Percentiles rank a stretch among this genome's conserved stretches.
These are phyloP conservation scores for Hypercompe scribonia DNA, from an alignment of 2,888 invertebrate genomes.

Conservation along the genomic window DNA sequence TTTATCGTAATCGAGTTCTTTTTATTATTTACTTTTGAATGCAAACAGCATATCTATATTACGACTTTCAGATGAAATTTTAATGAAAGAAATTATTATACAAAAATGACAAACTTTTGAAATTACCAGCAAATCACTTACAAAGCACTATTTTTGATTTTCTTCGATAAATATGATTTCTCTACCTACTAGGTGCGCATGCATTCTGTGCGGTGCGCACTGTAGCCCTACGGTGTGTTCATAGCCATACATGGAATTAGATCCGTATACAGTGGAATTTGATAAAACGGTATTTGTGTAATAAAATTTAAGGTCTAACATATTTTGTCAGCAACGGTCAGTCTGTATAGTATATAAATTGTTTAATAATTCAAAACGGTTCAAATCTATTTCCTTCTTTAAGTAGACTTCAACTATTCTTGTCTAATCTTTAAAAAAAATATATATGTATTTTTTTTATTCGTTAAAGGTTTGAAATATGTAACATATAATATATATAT, in stretches of 20 bases:
- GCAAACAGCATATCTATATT: too few relatives aligned
- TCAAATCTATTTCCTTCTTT: background rate
- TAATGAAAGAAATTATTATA: too few relatives aligned
- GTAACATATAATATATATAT: too few relatives aligned
- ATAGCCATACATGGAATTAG: slow-evolving; percentile 44
- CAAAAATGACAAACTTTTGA: too few relatives aligned
- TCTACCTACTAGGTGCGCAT: background rate
- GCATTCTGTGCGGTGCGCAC: background rate
- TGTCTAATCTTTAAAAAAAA: background rate
- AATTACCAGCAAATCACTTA: background rate
- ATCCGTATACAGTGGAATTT: slow-evolving; percentile 42
- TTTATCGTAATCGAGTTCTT: too few relatives aligned
- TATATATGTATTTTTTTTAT: too few relatives aligned
- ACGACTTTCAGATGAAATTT: too few relatives aligned
- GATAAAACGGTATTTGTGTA: slow-evolving; percentile 39
- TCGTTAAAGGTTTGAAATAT: too few relatives aligned
- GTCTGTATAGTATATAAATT: background rate
- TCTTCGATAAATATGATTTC: background rate
- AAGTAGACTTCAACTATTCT: background rate
- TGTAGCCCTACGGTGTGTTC: background rate
- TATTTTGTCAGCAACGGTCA: background rate
- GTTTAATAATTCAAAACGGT: background rate
- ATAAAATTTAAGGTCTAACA: slow-evolving; percentile 7
- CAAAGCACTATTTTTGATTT: too few relatives aligned
- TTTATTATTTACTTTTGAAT: too few relatives aligned